These are phyloP conservation scores for Macropis europaea DNA, from an alignment of 2,888 invertebrate genomes.

Conservation along the genomic window DNA sequence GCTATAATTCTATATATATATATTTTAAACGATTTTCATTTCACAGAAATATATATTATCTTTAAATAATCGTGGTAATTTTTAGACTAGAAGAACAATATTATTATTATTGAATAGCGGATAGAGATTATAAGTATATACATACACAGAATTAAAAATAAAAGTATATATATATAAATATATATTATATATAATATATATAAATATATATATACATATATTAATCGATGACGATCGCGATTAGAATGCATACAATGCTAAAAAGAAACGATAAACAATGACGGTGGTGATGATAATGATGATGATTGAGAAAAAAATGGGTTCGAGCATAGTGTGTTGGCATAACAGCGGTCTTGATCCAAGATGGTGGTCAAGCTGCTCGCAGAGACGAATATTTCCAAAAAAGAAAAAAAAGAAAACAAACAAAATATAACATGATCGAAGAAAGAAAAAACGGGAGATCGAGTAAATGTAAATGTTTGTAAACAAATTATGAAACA, in stretches of 20 bases:
- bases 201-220: conserved; percentile 76
- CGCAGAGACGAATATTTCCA: conserved; percentile 73
- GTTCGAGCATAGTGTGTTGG: conserved; percentile 63
- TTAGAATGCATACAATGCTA: conserved; percentile 76
- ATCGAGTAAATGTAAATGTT: conserved; percentile 79
- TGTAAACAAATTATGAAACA: conserved; percentile 80
- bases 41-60: conserved; percentile 70
- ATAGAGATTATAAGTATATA: conserved; percentile 77
- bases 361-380: conserved; percentile 65
- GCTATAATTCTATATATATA: conserved; percentile 9
- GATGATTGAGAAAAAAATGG: conserved; percentile 14
- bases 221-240: conserved; percentile 76
- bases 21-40: conserved; percentile 67
- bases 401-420: conserved; percentile 50
- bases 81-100: conserved; percentile 77
- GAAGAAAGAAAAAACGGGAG: conserved; percentile 30
- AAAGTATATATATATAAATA: conserved; percentile 66
- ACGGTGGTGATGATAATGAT: background rate
- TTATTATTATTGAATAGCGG: no score
- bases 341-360: conserved; percentile 64
- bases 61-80: conserved; percentile 77
- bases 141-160: conserved; percentile 73
- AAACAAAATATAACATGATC: no score
- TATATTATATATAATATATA: conserved; percentile 64
- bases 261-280: conserved; percentile 36